These are phyloP conservation scores for Piprites chloris DNA, from an alignment of 2,113 vertebrate genomes.

Conservation along the genomic window DNA sequence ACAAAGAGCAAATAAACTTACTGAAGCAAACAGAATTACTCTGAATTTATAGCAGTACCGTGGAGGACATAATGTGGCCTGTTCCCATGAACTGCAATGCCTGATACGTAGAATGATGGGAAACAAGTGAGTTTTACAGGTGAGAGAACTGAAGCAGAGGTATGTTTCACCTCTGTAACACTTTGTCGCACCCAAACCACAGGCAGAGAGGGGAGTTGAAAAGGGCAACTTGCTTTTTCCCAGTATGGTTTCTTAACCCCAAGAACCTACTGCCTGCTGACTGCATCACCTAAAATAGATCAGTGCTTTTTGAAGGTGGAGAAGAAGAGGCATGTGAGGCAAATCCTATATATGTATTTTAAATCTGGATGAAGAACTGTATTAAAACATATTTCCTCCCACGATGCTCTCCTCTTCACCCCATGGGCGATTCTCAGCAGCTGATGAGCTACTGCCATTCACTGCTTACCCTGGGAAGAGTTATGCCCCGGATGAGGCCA, in stretches of 20 bases:
- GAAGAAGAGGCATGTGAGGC: neutral
- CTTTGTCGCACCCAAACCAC: neutral
- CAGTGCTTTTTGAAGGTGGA: neutral
- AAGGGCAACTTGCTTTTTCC: neutral
- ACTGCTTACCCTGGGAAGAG: neutral
- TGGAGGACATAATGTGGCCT: neutral
- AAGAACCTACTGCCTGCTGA: neutral
- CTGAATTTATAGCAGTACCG: neutral
- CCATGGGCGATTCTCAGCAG: neutral
- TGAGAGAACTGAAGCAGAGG: neutral
- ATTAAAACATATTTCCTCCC: neutral
- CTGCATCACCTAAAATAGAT: neutral
- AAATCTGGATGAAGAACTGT: neutral
- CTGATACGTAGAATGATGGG: neutral
- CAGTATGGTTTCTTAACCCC: neutral
- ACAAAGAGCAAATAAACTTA: neutral
- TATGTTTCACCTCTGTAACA: neutral
- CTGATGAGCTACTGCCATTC: neutral
- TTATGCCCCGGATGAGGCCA: neutral
- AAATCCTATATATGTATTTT: neutral
- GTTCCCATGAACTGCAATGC: neutral
- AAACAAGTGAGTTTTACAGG: neutral
- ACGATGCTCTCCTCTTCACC: neutral
- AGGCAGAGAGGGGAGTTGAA: neutral
- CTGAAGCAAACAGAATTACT: neutral